These are phyloP conservation scores for Trilocha varians DNA, from an alignment of 2,888 invertebrate species.

Conservation along the genomic window DNA sequence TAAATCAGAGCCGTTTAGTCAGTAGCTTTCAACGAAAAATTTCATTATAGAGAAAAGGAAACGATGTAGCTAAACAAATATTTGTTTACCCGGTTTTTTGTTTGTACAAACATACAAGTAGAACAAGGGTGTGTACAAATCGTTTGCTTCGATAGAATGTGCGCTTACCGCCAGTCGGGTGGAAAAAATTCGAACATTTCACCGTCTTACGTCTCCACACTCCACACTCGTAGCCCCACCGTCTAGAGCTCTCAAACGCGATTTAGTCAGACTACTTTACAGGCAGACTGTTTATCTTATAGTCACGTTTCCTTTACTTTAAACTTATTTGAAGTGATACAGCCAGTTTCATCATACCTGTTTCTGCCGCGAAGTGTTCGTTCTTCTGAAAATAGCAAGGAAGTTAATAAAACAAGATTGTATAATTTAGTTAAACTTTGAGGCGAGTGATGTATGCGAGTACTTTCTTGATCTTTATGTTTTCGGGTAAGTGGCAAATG, in stretches of 20 bases:
- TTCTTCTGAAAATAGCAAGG: too few relatives aligned
- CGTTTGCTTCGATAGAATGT: slow-evolving; percentile 51
- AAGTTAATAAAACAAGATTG: too few relatives aligned
- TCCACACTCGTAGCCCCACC: not conserved
- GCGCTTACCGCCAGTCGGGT: slow-evolving; percentile 35
- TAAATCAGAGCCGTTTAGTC: not conserved
- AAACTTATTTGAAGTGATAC: not conserved
- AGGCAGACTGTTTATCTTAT: slow-evolving; percentile 27
- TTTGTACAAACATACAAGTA: slow-evolving; percentile 1
- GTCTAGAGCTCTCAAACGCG: slow-evolving; percentile 32
- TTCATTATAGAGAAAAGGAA: not conserved
- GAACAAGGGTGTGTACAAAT: slow-evolving; percentile 31
- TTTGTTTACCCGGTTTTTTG: not conserved
- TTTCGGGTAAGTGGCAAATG: too few relatives aligned
- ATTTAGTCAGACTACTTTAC: slow-evolving; percentile 47
- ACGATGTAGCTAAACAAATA: not conserved
- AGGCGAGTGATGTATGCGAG: too few relatives aligned
- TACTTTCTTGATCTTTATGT: too few relatives aligned
- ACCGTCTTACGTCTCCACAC: slow-evolving; percentile 18
- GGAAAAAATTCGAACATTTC: slow-evolving; percentile 53
- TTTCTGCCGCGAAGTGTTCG: too few relatives aligned
- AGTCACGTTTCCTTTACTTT: not conserved
- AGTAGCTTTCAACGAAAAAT: not conserved
- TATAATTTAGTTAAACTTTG: too few relatives aligned
- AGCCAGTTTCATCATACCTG: too few relatives aligned